Evolutionary conservation across 2,113 vertebrate species (phyloP).

Genomic region (Triplophysa rosa): DNA sequence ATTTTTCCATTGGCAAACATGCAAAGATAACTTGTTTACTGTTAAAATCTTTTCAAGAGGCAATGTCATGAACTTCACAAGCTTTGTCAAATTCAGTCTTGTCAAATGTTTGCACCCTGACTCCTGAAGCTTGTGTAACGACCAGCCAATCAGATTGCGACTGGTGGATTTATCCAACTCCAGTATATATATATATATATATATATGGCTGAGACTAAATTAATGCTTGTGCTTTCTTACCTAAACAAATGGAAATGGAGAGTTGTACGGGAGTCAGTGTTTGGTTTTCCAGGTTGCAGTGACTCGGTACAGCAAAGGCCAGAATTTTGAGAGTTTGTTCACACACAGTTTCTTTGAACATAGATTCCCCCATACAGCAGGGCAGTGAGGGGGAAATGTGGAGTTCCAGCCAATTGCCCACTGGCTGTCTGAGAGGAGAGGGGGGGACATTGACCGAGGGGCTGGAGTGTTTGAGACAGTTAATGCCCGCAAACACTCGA

Average conservation of each 20-base stretch:
- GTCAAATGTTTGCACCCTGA: not conserved
- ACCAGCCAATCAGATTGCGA: not conserved
- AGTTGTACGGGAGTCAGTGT: not conserved
- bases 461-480: not conserved
- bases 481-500: not conserved
- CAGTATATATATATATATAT: no score
- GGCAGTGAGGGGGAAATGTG: conserved; percentile 21
- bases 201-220: not conserved
- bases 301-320: not conserved
- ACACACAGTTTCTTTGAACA: conserved; percentile 30
- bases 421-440: not conserved
- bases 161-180: not conserved
- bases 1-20: no score
- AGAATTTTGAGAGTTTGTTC: conserved; percentile 18
- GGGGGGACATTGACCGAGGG: conserved; percentile 8
- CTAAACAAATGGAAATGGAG: not conserved
- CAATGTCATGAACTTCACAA: not conserved
- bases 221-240: not conserved
- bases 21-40: no score
- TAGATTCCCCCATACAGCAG: conserved; percentile 15
- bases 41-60: no score
- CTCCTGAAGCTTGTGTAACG: not conserved
- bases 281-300: not conserved
- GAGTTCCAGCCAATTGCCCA: conserved; percentile 15
- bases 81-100: no score